Percentiles rank a stretch among this genome's conserved stretches.
Evolutionary conservation across 2,113 vertebrate genomes (phyloP).

Genomic region (Myotis brandtii): DNA sequence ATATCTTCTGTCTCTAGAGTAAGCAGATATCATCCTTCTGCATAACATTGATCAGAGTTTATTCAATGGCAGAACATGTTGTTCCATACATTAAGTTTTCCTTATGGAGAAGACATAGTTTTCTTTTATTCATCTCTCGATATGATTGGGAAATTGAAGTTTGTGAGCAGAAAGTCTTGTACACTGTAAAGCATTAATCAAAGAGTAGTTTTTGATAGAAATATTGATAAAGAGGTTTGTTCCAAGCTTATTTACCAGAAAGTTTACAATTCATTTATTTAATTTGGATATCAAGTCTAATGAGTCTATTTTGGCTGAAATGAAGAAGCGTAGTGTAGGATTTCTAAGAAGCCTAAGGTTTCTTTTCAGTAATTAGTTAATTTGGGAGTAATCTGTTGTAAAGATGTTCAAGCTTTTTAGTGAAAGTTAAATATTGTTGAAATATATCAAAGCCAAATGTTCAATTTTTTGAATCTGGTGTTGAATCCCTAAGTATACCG

Average conservation of each 20-base stretch:
- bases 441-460: not conserved
- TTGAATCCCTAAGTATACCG: not conserved
- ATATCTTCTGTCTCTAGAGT: not conserved
- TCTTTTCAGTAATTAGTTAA: constrained; percentile 34
- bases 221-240: not conserved
- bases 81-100: constrained; percentile 5
- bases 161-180: constrained; percentile 7
- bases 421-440: not conserved
- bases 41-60: not conserved
- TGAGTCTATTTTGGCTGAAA: not conserved
- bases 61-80: not conserved
- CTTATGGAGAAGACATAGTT: not conserved
- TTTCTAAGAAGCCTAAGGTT: constrained; percentile 9
- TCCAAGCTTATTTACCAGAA: not conserved
- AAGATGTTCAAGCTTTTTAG: constrained; percentile 6
- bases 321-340: not conserved
- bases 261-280: not conserved
- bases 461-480: not conserved
- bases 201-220: not conserved
- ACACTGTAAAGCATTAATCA: not conserved
- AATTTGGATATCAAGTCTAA: not conserved
- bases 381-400: not conserved
- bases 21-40: not conserved
- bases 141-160: not conserved
- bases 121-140: not conserved